Base-by-base conservation (phyloP, 2,113 vertebrate species). In the Monarcha castaneiventris region DNA sequence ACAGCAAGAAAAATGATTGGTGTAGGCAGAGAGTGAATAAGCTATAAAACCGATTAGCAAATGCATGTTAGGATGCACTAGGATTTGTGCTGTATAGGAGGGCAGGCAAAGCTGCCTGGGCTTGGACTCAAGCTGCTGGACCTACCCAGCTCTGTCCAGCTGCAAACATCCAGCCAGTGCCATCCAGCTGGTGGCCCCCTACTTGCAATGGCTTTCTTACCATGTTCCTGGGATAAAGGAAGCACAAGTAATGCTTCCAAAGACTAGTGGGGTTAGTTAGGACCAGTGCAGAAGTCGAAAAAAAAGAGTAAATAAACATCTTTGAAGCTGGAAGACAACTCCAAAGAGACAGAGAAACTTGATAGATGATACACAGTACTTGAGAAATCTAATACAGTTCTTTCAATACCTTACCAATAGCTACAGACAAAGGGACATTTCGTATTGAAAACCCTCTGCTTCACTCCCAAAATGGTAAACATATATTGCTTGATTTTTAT, bases 1-100 rank as follows among this genome's bases (percentile, higher is more conserved):
- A 69, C 46, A 41, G 64, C 11, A 78, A 92, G 94, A 97, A 93
- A 88, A 95, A 90, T 88, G 32, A 86, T 46, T 80, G 79, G 85
- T 90, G 55, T 5, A 69, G 52, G 83, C 68, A 69, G 23, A 10
- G 69, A 85, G 82, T 67, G 95, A 90, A 46, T 58, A 88, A 85
- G 82, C 68, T 80, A 20, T 46, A 64, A 92, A 95, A 90, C 41
- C 59, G 90, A 88, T 93, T 92, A 94, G 80, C 46, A 63, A 19
- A 26, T 4, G 9, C 13, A 11, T 64, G 44, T 51, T 85, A 10
- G 7, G 52, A 64, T 51, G 46, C 76, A 84, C n/a, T 77, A 48
- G 69, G 68, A 81, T 33, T 33, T 32, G 46, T 4, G 26, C 46
- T 54, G 54, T 23, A 4, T 1, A 66, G 58, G 41, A 79, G 54